Evolutionary conservation across 2,888 invertebrate genomes (phyloP).

Genomic region (Apodemia zela): DNA sequence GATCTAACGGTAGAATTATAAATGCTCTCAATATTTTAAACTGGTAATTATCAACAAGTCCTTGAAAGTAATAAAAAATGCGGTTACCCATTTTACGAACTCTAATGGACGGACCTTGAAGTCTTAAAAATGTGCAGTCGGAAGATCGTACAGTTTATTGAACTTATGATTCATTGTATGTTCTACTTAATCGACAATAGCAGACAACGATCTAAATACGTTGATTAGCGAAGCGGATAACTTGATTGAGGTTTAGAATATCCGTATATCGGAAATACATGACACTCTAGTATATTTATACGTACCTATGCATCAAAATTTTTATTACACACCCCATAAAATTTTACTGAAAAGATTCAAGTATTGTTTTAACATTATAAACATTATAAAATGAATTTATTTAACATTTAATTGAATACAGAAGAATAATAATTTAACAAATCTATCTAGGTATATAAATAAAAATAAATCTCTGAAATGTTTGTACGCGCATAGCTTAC

Average conservation of each 20-base stretch:
- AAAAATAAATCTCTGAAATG: no score
- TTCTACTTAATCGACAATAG: slow-evolving; percentile 47
- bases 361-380: no score
- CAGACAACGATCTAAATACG: slow-evolving; percentile 12
- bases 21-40: not conserved
- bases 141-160: slow-evolving; percentile 53
- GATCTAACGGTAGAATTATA: slow-evolving; percentile 6
- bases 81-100: not conserved
- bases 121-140: slow-evolving; percentile 11
- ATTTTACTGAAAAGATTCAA: no score
- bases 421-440: no score
- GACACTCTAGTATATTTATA: no score
- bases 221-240: slow-evolving; percentile 8
- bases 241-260: not conserved
- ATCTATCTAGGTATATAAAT: no score
- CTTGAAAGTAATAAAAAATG: slow-evolving; percentile 1
- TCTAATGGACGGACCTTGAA: not conserved
- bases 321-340: no score
- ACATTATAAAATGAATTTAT: no score
- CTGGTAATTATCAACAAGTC: not conserved
- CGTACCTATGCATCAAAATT: no score
- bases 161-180: slow-evolving; percentile 61
- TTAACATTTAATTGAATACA: no score
- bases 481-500: no score
- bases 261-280: not conserved